Conservation (phyloP, 2,797 vertebrate species). For the Steatocranus sp. region DNA sequence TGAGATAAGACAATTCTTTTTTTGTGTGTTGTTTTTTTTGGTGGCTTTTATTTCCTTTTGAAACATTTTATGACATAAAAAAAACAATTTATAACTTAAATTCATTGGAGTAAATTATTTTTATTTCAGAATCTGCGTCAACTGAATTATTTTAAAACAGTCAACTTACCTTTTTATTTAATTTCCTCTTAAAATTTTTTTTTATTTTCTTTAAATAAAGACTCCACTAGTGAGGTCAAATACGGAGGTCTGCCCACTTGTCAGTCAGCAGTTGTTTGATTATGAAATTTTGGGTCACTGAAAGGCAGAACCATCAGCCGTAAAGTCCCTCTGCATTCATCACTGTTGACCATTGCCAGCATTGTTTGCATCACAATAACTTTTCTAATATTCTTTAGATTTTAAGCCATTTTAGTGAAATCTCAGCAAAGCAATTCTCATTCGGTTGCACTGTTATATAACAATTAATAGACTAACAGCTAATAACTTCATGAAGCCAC, state of each 20-base stretch:
- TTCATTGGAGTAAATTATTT: background rate
- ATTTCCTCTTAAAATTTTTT: background rate
- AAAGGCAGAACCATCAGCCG: background rate
- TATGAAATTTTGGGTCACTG: background rate
- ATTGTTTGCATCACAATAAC: background rate
- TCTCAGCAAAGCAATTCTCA: background rate
- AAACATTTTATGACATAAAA: background rate
- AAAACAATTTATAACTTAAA: background rate
- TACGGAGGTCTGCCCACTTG: fast-evolving
- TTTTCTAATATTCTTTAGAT: background rate
- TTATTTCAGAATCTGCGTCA: fast-evolving
- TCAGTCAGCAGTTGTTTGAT: background rate
- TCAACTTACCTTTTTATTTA: background rate
- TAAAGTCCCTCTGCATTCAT: background rate
- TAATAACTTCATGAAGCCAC: background rate
- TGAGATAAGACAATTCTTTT: background rate
- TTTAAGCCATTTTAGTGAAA: background rate
- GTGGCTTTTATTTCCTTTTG: background rate
- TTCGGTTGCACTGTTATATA: background rate
- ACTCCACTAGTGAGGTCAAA: background rate
- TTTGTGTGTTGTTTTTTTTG: fast-evolving
- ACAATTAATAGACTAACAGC: background rate
- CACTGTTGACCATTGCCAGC: background rate
- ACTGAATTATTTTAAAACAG: background rate
- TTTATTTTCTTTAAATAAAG: background rate